Evolutionary conservation across 2,797 vertebrate genomes (phyloP).

Genomic region (Nannoperca obscura): DNA sequence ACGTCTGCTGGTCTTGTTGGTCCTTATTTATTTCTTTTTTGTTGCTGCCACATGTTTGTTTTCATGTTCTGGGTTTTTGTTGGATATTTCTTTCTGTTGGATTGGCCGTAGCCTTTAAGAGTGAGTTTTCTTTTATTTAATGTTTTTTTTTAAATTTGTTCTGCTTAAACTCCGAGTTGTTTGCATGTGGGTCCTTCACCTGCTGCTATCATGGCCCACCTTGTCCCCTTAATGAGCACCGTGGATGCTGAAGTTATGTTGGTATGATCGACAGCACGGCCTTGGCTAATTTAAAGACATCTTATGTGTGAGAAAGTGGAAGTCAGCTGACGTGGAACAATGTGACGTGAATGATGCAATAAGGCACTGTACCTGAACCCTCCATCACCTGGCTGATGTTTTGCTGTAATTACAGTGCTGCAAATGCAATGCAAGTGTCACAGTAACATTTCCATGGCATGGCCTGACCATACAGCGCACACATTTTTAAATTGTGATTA

Average conservation of each 20-base stretch:
- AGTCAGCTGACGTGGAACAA: conserved; percentile 31
- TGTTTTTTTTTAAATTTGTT: no score
- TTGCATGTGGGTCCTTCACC: no score
- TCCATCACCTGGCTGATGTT: background rate
- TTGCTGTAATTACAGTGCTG: conserved; percentile 37
- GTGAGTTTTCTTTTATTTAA: no score
- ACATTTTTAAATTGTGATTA: conserved; percentile 5
- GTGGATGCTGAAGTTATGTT: background rate
- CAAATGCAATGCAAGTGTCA: conserved; percentile 7
- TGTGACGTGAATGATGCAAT: conserved; percentile 54
- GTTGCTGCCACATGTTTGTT: no score
- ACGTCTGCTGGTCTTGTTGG: no score
- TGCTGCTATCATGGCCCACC: no score
- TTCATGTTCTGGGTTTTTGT: no score
- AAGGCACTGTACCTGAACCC: conserved; percentile 45
- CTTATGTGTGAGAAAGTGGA: conserved; percentile 20
- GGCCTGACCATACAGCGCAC: background rate
- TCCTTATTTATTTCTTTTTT: no score
- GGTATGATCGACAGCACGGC: background rate
- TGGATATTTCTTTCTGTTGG: no score
- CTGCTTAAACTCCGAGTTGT: no score
- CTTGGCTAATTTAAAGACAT: conserved; percentile 24
- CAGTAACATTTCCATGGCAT: background rate
- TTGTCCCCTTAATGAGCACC: background rate
- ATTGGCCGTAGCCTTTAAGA: no score